A percentile compares a stretch with the other conserved stretches of the same genome.
These are phyloP conservation scores for Tipula lateralis DNA, from an alignment of 2,888 invertebrate species.

Conservation along the genomic window DNA sequence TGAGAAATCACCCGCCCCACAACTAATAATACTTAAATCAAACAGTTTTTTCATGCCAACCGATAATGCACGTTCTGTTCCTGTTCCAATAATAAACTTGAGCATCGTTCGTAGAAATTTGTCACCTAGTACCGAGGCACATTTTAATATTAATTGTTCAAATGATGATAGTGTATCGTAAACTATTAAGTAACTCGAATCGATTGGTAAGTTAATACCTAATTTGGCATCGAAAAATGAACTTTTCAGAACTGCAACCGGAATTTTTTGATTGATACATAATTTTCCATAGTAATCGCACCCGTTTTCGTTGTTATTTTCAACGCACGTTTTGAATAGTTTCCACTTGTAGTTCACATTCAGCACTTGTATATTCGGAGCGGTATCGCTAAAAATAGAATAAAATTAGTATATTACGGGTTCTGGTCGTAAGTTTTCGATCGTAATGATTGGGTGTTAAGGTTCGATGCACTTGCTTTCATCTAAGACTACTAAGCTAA, in stretches of 20 bases:
- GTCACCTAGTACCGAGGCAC: slow-evolving; percentile 60
- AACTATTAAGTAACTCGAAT: slow-evolving; percentile 54
- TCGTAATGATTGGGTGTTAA: too few species aligned
- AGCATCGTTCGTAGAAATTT: slow-evolving; percentile 59
- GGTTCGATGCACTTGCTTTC: too few species aligned
- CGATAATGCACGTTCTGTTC: slow-evolving; percentile 32
- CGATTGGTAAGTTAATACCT: slow-evolving; percentile 46
- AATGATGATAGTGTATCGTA: slow-evolving; percentile 60
- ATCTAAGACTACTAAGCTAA: too few species aligned
- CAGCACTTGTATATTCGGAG: background rate
- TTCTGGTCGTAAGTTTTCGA: too few species aligned
- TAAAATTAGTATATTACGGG: too few species aligned
- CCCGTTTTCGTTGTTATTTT: background rate
- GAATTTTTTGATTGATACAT: slow-evolving; percentile 34
- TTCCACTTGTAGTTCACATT: background rate
- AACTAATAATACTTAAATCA: slow-evolving; percentile 56
- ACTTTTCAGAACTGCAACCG: slow-evolving; percentile 51
- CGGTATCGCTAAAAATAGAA: too few species aligned
- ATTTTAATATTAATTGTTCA: slow-evolving; percentile 61
- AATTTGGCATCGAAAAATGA: slow-evolving; percentile 45
- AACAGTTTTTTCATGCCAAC: slow-evolving; percentile 58
- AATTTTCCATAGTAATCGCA: background rate
- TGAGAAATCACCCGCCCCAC: slow-evolving; percentile 42
- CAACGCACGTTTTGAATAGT: background rate
- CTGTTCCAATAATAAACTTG: slow-evolving; percentile 52